These are phyloP conservation scores for Drosophila kanapiae DNA, from an alignment of 1,140 invertebrate species.

Conservation along the genomic window DNA sequence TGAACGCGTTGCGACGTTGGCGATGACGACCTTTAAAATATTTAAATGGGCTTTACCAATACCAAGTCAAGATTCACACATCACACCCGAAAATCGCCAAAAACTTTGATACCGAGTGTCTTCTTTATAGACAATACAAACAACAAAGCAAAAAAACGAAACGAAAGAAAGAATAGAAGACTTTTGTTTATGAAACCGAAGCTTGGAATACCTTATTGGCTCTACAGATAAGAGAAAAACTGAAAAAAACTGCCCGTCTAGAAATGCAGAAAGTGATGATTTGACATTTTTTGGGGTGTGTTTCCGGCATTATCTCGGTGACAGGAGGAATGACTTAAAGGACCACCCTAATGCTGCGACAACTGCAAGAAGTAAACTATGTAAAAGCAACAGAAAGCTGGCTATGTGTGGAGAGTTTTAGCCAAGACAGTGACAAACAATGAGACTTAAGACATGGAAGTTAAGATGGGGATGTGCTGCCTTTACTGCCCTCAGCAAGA, in stretches of 20 bases:
- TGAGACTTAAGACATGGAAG: neutral
- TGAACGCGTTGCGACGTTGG: neutral
- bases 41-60: conserved; percentile 28
- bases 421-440: neutral
- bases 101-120: conserved; percentile 1
- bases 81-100: conserved; percentile 8
- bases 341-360: neutral
- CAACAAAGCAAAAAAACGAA: neutral
- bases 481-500: neutral
- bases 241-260: neutral
- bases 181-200: neutral
- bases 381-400: neutral
- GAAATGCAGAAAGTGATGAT: neutral
- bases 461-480: neutral
- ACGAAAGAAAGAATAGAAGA: neutral
- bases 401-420: neutral
- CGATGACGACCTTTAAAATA: conserved; percentile 28
- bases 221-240: too few species aligned
- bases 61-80: conserved; percentile 17
- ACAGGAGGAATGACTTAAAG: neutral
- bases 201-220: neutral
- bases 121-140: neutral
- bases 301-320: neutral
- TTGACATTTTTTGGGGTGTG: neutral
- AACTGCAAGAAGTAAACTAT: neutral